Percentiles rank a stretch among this genome's conserved stretches.
Evolutionary conservation across 2,888 invertebrate species (phyloP).

Genomic region (Chironomus tentans): DNA sequence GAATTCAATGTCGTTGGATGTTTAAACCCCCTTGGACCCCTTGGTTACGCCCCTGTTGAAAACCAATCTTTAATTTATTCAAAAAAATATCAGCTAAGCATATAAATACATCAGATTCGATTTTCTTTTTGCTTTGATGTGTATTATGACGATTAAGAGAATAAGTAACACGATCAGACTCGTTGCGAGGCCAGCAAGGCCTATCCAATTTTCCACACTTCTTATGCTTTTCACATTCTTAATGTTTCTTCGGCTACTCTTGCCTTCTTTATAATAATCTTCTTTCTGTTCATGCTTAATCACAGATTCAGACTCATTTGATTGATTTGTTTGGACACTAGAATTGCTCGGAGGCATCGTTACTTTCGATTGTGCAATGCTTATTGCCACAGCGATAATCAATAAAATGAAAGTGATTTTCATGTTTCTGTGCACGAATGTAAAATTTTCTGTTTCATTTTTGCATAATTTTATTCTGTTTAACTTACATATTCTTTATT

Average conservation of each 20-base stretch:
- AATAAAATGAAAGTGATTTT: not conserved
- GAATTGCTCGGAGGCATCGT: not conserved
- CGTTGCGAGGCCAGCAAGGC: not conserved
- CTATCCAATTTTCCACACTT: constrained; percentile 6
- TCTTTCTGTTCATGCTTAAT: not conserved
- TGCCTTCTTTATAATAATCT: not conserved
- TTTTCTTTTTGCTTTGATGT: not conserved
- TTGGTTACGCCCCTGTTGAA: too few species aligned
- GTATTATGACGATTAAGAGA: not conserved
- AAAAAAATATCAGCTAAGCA: not conserved
- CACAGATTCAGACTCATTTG: not conserved
- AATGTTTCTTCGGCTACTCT: not conserved
- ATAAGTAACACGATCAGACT: not conserved
- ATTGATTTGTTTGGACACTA: constrained; percentile 6
- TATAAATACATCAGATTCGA: not conserved
- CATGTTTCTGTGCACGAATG: not conserved
- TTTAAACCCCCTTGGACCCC: too few species aligned
- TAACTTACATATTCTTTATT: not conserved
- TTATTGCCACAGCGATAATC: not conserved
- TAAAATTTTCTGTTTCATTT: too few species aligned
- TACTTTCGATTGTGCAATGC: not conserved
- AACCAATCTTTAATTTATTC: too few species aligned
- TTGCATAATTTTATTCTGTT: not conserved
- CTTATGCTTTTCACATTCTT: not conserved
- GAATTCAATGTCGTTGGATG: too few species aligned